A percentile compares a stretch with the other conserved stretches of the same genome.
phyloP scores from a whole-genome alignment of 2,797 vertebrate genomes.

The Enteromius radiatus region DNA sequence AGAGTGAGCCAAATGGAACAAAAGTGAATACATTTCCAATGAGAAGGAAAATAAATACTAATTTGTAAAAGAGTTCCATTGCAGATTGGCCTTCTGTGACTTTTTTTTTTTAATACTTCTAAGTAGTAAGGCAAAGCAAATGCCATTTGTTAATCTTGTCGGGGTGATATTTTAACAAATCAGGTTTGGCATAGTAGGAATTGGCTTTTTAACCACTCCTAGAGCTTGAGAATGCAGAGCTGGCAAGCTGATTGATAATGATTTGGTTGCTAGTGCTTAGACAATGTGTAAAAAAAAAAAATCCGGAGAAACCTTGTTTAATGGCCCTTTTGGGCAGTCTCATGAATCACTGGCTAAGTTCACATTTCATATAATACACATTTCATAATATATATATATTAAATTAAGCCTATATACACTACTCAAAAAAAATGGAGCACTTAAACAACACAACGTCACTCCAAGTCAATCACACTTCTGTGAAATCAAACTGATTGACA shows the following conservation, averaged over 20 bases:
- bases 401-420: too few relatives aligned
- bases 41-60: slow-evolving; percentile 67
- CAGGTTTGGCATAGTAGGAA: slow-evolving; percentile 50
- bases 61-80: slow-evolving; percentile 66
- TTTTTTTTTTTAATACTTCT: slow-evolving; percentile 64
- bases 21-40: slow-evolving; percentile 68
- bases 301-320: not conserved
- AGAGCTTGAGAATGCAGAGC: slow-evolving; percentile 26
- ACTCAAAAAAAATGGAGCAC: too few relatives aligned
- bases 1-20: slow-evolving; percentile 61
- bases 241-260: slow-evolving; percentile 40
- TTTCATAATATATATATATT: not conserved
- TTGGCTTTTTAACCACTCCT: slow-evolving; percentile 35
- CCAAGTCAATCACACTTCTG: too few relatives aligned
- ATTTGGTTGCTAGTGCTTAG: slow-evolving; percentile 11
- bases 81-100: slow-evolving; percentile 59
- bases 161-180: slow-evolving; percentile 64
- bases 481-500: too few relatives aligned
- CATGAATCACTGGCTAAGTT: not conserved
- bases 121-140: slow-evolving; percentile 22
- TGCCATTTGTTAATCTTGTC: slow-evolving; percentile 56
- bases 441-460: too few relatives aligned
- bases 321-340: not conserved
- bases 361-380: not conserved
- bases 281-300: slow-evolving; percentile 1